These are phyloP conservation scores for Abrostola tripartita DNA, from an alignment of 2,888 invertebrate genomes.

Conservation along the genomic window DNA sequence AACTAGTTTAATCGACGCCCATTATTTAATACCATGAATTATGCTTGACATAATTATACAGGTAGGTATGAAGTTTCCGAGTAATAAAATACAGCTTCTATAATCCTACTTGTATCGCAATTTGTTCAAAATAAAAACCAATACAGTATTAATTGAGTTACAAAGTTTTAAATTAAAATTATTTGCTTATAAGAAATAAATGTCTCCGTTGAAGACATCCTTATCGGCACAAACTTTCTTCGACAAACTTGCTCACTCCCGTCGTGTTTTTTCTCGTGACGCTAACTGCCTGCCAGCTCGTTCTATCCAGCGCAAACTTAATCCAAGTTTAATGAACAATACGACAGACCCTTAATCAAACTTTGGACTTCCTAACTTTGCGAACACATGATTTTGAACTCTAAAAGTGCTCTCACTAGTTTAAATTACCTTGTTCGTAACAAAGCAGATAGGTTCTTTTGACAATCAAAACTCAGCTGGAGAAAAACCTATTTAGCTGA, in stretches of 20 bases:
- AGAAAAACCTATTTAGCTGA: conserved; percentile 87
- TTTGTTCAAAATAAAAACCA: not conserved
- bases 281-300: conserved; percentile 88
- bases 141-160: conserved; percentile 19
- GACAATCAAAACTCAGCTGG: conserved; percentile 57
- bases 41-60: not conserved
- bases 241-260: conserved; percentile 68
- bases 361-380: conserved; percentile 81
- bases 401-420: conserved; percentile 50
- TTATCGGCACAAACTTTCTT: conserved; percentile 71
- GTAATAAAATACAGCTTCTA: not conserved
- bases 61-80: not conserved
- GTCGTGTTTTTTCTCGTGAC: conserved; percentile 80
- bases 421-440: conserved; percentile 52
- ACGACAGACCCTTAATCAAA: conserved; percentile 89
- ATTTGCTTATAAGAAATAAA: conserved; percentile 47
- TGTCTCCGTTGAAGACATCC: conserved; percentile 65
- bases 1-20: no score
- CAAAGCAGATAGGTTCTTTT: conserved; percentile 56
- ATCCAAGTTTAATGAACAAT: conserved; percentile 89
- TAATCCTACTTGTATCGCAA: not conserved
- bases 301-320: conserved; percentile 87
- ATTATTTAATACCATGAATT: no score
- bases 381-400: conserved; percentile 57
- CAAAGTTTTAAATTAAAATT: conserved; percentile 42